Percentiles rank a stretch among this genome's conserved stretches.
Evolutionary conservation across 2,113 vertebrate species (phyloP).

Genomic region (Circaetus cinerascens): DNA sequence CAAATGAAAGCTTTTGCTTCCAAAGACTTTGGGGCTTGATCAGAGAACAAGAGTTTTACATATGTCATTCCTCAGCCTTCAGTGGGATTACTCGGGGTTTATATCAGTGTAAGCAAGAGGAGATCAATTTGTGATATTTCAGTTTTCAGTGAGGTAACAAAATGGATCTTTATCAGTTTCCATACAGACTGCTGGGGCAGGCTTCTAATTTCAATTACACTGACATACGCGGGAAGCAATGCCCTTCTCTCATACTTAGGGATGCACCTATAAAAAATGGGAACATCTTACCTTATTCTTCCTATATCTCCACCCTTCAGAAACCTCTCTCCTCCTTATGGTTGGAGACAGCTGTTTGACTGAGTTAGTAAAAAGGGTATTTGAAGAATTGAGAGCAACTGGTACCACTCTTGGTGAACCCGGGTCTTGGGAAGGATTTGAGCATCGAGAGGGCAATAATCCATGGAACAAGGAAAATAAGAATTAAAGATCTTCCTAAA

Average conservation of each 20-base stretch:
- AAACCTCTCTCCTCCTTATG: background rate
- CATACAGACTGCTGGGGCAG: background rate
- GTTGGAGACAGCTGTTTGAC: background rate
- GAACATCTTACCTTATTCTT: background rate
- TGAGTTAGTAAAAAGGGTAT: background rate
- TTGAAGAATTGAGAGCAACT: background rate
- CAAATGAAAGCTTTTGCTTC: background rate
- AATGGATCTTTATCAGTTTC: constrained; percentile 4
- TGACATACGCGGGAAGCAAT: background rate
- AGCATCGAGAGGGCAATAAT: background rate
- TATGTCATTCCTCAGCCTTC: background rate
- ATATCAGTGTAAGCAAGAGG: background rate
- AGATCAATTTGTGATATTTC: background rate
- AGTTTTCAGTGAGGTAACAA: background rate
- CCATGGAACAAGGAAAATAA: background rate
- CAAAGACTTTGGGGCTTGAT: background rate
- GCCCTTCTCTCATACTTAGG: background rate
- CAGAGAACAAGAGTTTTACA: background rate
- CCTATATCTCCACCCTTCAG: background rate
- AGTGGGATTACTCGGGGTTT: background rate
- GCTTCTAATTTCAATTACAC: background rate
- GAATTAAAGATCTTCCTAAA: background rate
- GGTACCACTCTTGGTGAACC: fast-evolving
- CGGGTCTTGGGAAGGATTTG: background rate
- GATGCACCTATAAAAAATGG: background rate